Base-by-base conservation (phyloP, 2,797 vertebrate genomes). In the Microctenopoma steveboyesi region DNA sequence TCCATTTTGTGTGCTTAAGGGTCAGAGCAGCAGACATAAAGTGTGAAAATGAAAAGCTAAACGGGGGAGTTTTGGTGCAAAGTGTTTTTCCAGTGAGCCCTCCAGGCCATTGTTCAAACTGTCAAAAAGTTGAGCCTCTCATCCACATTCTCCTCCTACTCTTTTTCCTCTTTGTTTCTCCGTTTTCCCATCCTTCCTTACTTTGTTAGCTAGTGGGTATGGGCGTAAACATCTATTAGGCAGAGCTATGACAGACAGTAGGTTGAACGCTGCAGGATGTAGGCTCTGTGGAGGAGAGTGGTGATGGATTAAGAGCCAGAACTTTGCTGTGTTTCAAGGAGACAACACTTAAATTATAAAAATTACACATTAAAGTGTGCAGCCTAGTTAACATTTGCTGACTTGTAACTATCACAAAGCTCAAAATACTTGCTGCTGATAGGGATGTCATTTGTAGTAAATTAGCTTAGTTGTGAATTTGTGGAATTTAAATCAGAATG, bases 41-140 rank as follows among this genome's bases (percentile, higher is more conserved):
- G 72, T 64, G 67, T 69, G 69, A 50, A 84, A 80, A 79, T 37
- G 35, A 78, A 68, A 78, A 73, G 40, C 69, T 72, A 75, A 83
- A 74, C 18, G 7, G 49, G 64, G 57, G 51, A 50, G 58, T 73
- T 74, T 66, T 22, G 57, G 70, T 52, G 73, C 64, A 70, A 69
- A 66, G 74, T 66, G 66, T 86, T 86, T 82, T 81, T 85, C 83
- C 84, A 86, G 56, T 2, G 4, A 60, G 57, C 58, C 60, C 81
- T 77, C 56, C 63, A 28, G 76, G 62, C 72, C 72, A 85, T 88
- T 89, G 86, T 87, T 86, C 77, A 85, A 78, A 54, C 79, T 75
- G 83, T 85, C 85, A 76, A 53, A 84, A 81, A 77, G 65, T 69
- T 61, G 46, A 79, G 60, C 39, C 45, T 70, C 63, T 80, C 57